These are phyloP conservation scores for Larimichthys polyactis DNA, from an alignment of 2,113 vertebrate species.

Conservation along the genomic window DNA sequence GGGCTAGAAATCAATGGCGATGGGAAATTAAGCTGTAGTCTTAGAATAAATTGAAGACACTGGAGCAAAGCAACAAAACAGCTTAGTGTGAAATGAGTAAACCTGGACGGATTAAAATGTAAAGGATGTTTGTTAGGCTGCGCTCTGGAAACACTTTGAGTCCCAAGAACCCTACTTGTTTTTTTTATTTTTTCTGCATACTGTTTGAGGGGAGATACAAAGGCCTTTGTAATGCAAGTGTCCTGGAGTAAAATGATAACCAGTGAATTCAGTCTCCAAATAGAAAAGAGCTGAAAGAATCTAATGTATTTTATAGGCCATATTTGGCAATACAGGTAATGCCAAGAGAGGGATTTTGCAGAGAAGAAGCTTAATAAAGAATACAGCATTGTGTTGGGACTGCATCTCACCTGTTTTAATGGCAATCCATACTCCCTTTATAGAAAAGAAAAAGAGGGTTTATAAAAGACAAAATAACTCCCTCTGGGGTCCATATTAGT, in stretches of 20 bases:
- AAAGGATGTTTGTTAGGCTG: conserved; percentile 48
- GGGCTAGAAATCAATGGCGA: conserved; percentile 75
- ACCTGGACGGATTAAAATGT: conserved; percentile 62
- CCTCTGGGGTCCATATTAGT: conserved; percentile 12
- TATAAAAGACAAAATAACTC: conserved; percentile 43
- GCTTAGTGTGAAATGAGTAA: conserved; percentile 47
- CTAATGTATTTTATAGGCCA: conserved; percentile 30
- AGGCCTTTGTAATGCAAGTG: conserved; percentile 45
- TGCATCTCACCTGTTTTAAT: conserved; percentile 35
- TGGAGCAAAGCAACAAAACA: conserved; percentile 51
- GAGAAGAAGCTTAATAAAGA: conserved; percentile 24
- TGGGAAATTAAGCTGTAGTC: conserved; percentile 77
- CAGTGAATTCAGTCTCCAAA: conserved; percentile 19
- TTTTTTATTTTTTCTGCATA: conserved; percentile 18
- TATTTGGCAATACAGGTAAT: conserved; percentile 47
- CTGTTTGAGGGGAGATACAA: conserved; percentile 38
- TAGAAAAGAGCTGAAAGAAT: conserved; percentile 34
- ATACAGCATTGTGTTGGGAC: conserved; percentile 13
- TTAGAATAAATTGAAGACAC: conserved; percentile 76
- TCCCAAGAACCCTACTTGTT: conserved; percentile 20
- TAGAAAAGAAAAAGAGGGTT: conserved; percentile 17
- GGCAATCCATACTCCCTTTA: neutral
- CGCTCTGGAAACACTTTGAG: conserved; percentile 30
- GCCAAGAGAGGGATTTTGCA: conserved; percentile 12
- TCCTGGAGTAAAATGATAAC: conserved; percentile 62